phyloP scores from a whole-genome alignment of 2,888 invertebrate species.

The Drosophila kambysellisi region DNA sequence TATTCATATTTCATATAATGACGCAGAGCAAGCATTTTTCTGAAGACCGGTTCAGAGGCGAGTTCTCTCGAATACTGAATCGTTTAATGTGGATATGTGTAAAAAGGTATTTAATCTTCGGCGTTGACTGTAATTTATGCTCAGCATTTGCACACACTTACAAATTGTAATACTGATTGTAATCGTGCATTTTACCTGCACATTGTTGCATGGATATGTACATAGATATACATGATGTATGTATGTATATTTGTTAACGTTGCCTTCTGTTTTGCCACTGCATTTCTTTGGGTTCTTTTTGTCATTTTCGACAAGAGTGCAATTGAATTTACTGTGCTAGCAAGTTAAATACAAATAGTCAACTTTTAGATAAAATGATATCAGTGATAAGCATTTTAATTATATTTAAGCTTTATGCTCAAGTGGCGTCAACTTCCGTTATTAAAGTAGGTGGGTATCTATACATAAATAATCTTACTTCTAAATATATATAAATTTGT shows the following conservation, averaged over 20 bases:
- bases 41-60: not conserved
- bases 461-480: not conserved
- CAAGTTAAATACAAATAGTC: not conserved
- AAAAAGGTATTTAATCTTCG: not conserved
- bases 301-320: not conserved
- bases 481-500: not conserved
- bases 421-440: conserved; percentile 33
- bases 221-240: not conserved
- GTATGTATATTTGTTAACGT: not conserved
- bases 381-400: conserved; percentile 7
- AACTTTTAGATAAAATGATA: conserved; percentile 12
- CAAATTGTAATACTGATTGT: not conserved
- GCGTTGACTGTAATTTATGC: not conserved
- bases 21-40: not conserved
- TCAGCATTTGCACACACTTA: not conserved
- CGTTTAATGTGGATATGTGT: not conserved
- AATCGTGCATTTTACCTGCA: not conserved
- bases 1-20: no score
- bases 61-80: not conserved
- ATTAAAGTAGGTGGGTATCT: conserved; percentile 46
- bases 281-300: conserved; percentile 34
- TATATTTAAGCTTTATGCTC: not conserved
- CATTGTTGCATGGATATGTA: not conserved
- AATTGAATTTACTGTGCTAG: not conserved
- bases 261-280: conserved; percentile 5